phyloP scores from a whole-genome alignment of 2,888 invertebrate genomes.

The Drosophila conformis region DNA sequence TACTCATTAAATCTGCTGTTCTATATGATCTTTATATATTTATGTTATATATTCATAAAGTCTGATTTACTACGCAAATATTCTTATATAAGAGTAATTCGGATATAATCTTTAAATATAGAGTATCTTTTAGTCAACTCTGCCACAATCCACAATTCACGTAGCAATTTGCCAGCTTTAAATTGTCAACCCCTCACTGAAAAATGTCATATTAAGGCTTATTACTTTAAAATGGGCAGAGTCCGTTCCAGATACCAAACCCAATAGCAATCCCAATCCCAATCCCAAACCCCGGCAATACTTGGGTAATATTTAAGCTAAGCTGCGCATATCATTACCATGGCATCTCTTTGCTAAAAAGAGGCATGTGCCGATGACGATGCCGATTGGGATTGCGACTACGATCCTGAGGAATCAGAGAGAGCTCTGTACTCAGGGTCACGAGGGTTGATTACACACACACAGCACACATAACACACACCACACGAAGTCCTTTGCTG shows the following conservation, averaged over 20 bases:
- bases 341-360: conserved; percentile 38
- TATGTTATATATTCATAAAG: no score
- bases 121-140: conserved; percentile 22
- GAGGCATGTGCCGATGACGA: conserved; percentile 46
- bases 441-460: conserved; percentile 41
- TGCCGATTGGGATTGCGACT: conserved; percentile 28
- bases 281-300: not conserved
- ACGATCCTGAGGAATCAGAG: conserved; percentile 18
- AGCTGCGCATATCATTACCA: conserved; percentile 56
- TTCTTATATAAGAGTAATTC: no score
- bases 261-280: not conserved
- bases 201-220: conserved; percentile 47
- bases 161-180: conserved; percentile 7
- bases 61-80: no score
- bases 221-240: conserved; percentile 53
- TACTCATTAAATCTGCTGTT: not conserved
- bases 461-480: conserved; percentile 1
- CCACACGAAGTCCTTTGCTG: conserved; percentile 31
- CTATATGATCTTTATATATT: not conserved
- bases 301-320: conserved; percentile 49
- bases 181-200: conserved; percentile 37
- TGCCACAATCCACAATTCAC: not conserved
- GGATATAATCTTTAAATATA: not conserved
- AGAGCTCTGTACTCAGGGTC: conserved; percentile 28
- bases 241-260: not conserved